Evolutionary conservation across 2,797 vertebrate genomes (phyloP).

Genomic region (Dipus sagitta): DNA sequence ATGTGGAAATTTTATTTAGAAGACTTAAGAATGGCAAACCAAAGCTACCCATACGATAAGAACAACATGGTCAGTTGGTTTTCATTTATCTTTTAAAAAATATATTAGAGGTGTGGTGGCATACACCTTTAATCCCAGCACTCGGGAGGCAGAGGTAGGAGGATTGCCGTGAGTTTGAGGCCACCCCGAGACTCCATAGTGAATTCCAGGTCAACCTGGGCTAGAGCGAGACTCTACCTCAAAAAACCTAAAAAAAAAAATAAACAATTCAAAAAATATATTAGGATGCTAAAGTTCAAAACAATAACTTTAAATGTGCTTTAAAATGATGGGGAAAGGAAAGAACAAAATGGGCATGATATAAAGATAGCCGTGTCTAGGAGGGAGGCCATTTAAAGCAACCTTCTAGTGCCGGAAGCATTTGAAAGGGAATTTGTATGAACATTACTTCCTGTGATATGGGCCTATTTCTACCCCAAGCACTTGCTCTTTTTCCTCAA

Average conservation of each 20-base stretch:
- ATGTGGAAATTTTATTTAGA: slow-evolving; percentile 61
- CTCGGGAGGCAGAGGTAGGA: no score
- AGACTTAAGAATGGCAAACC: slow-evolving; percentile 42
- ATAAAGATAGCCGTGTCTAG: background rate
- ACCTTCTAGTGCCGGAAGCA: background rate
- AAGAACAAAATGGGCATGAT: background rate
- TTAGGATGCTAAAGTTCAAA: slow-evolving; percentile 43
- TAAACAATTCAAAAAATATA: no score
- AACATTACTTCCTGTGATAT: background rate
- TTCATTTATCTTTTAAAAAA: slow-evolving; percentile 19
- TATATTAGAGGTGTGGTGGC: no score
- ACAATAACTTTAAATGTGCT: slow-evolving; percentile 12
- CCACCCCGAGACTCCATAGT: no score
- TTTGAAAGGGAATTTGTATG: background rate
- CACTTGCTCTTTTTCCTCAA: background rate
- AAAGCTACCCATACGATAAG: slow-evolving; percentile 41
- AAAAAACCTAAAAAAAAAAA: no score
- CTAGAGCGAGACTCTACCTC: no score
- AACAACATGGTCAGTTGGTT: background rate
- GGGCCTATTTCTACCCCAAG: background rate
- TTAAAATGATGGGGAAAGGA: background rate
- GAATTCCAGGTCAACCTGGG: no score
- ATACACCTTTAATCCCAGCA: no score
- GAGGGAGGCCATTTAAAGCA: background rate
- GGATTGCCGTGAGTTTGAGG: no score